These are phyloP conservation scores for Virgularia gustaviana DNA, from an alignment of 92 coral and sea anemone genomes.

Conservation along the genomic window DNA sequence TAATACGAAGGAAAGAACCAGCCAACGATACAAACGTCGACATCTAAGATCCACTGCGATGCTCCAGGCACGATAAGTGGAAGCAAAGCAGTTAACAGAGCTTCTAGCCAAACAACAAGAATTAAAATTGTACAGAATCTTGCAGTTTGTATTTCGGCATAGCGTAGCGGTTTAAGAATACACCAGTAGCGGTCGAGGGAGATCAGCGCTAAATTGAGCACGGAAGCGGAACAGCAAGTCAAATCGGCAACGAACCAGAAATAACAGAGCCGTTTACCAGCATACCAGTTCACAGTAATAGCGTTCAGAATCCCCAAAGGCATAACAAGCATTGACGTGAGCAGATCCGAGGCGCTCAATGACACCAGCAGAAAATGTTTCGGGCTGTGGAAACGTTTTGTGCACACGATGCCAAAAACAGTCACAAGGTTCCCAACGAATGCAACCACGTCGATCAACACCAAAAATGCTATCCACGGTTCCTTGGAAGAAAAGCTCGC, in stretches of 20 bases:
- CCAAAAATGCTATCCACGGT: slow-evolving; percentile 9
- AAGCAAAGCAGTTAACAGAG: neutral
- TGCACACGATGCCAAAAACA: neutral
- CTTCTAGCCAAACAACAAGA: neutral
- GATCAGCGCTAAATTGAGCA: slow-evolving; percentile 3
- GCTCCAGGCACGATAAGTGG: neutral
- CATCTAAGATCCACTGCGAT: neutral
- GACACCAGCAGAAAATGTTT: slow-evolving; percentile 4
- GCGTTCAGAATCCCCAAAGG: slow-evolving; percentile 10
- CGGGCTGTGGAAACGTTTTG: slow-evolving; percentile 11
- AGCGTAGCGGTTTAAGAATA: slow-evolving; percentile 16
- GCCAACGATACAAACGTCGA: slow-evolving; percentile 2
- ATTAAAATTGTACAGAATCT: neutral
- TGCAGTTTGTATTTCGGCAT: slow-evolving; percentile 10
- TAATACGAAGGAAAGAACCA: slow-evolving; percentile 17
- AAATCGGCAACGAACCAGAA: slow-evolving; percentile 14
- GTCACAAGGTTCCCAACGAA: slow-evolving; percentile 1
- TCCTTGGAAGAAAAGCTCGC: slow-evolving; percentile 13
- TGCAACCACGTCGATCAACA: neutral
- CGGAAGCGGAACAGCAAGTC: slow-evolving; percentile 23
- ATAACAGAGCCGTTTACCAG: neutral
- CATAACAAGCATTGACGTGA: slow-evolving; percentile 2
- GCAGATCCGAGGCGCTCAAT: slow-evolving; percentile 1
- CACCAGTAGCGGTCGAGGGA: slow-evolving; percentile 10
- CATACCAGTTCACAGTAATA: neutral